phyloP scores from a whole-genome alignment of 2,113 vertebrate species.

The Choloepus hoffmanni region DNA sequence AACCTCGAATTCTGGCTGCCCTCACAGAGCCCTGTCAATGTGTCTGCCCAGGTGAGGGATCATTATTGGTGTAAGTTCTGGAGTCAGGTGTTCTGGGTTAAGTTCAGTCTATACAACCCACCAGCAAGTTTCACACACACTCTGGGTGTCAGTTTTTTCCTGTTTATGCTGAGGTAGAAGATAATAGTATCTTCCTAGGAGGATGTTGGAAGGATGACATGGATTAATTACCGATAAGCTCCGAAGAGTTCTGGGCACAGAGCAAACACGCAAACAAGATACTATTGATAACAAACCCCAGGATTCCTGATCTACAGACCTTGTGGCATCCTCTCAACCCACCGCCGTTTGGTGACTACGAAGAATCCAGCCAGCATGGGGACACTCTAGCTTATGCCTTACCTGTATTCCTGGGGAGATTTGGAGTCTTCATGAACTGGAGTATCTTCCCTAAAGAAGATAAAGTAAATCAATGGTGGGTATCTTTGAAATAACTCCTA shows the following conservation, averaged over 20 bases:
- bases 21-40: not conserved
- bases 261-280: not conserved
- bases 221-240: not conserved
- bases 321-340: not conserved
- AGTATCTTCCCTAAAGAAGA: not conserved
- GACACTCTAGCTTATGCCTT: not conserved
- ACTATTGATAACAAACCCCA: too few species aligned
- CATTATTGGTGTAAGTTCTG: too few species aligned
- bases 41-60: too few species aligned
- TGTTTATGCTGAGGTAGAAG: not conserved
- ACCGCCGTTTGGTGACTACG: not conserved
- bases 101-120: not conserved
- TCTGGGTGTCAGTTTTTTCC: not conserved
- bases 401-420: not conserved
- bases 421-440: not conserved
- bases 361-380: not conserved
- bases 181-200: not conserved
- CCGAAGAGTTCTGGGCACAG: not conserved
- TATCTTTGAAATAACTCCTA: constrained; percentile 5
- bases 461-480: not conserved
- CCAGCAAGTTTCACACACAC: not conserved
- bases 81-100: not conserved
- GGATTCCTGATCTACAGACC: not conserved
- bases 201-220: too few species aligned
- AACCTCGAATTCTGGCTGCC: not conserved